Evolutionary conservation across 2,888 invertebrate species (phyloP).

Genomic region (Xestia xanthographa): DNA sequence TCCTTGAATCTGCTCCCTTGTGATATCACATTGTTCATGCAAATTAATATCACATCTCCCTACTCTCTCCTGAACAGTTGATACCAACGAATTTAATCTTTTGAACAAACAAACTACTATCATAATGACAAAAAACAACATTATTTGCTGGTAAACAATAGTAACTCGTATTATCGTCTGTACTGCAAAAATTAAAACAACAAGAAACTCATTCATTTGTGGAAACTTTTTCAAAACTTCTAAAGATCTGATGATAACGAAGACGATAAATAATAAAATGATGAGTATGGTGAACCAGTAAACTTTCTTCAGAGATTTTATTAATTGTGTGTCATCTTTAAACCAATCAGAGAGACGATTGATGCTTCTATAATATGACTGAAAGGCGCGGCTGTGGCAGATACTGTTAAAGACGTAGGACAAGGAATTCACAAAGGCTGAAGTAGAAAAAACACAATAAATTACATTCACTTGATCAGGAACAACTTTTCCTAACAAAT

Average conservation of each 20-base stretch:
- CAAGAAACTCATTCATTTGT: background rate
- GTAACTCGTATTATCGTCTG: slow-evolving; percentile 8
- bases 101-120: slow-evolving; percentile 12
- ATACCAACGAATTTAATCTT: slow-evolving; percentile 16
- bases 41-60: background rate
- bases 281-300: background rate
- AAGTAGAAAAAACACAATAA: background rate
- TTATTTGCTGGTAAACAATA: slow-evolving; percentile 13
- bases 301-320: slow-evolving; percentile 19
- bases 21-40: background rate
- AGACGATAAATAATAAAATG: background rate
- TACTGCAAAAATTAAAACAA: background rate
- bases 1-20: slow-evolving; percentile 5
- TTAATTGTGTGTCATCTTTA: slow-evolving; percentile 19
- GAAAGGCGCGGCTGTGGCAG: slow-evolving; percentile 14
- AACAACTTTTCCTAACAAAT: background rate
- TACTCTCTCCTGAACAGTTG: background rate
- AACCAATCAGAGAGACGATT: slow-evolving; percentile 16
- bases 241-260: slow-evolving; percentile 1
- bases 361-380: slow-evolving; percentile 29
- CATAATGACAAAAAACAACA: slow-evolving; percentile 15
- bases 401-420: background rate
- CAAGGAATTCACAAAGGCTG: background rate
- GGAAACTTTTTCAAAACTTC: background rate
- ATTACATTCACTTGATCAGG: background rate